phyloP scores from a whole-genome alignment of 1,140 invertebrate genomes.

The Pseudomyrmex pallidus region DNA sequence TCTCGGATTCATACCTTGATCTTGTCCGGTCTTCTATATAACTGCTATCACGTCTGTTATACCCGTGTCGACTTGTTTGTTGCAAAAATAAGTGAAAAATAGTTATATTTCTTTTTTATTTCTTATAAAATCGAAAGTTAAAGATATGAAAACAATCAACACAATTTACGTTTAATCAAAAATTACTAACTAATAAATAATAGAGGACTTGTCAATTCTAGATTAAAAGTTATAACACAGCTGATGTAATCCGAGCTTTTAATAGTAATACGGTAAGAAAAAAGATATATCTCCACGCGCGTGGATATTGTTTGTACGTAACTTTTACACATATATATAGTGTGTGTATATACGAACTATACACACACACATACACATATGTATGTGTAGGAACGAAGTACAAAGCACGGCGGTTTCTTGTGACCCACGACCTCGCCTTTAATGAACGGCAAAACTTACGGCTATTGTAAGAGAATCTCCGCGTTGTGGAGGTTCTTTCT shows the following conservation, averaged over 20 bases:
- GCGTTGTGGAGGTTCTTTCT: constrained; percentile 51
- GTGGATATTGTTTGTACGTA: constrained; percentile 70
- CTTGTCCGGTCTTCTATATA: not conserved
- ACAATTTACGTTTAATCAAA: not conserved
- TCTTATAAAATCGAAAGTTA: not conserved
- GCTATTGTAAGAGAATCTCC: constrained; percentile 78
- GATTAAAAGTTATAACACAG: constrained; percentile 43
- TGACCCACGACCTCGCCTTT: constrained; percentile 79
- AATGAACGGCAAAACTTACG: constrained; percentile 80
- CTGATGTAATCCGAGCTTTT: not conserved
- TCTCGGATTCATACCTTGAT: constrained; percentile 6
- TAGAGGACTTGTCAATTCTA: constrained; percentile 52
- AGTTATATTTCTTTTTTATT: not conserved
- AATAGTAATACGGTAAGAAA: not conserved
- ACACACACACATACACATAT: constrained; percentile 1
- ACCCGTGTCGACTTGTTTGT: not conserved
- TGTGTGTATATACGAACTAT: too few species aligned
- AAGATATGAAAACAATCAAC: not conserved
- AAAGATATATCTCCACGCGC: constrained; percentile 44
- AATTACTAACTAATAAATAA: not conserved
- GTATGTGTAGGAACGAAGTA: constrained; percentile 60
- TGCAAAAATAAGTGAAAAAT: not conserved
- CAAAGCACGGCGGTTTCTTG: constrained; percentile 67
- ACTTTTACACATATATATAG: constrained; percentile 28
- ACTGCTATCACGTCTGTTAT: not conserved